Percentiles rank a stretch among this genome's conserved stretches.
phyloP scores from a whole-genome alignment of 2,797 vertebrate species.

The Crax fasciolata region DNA sequence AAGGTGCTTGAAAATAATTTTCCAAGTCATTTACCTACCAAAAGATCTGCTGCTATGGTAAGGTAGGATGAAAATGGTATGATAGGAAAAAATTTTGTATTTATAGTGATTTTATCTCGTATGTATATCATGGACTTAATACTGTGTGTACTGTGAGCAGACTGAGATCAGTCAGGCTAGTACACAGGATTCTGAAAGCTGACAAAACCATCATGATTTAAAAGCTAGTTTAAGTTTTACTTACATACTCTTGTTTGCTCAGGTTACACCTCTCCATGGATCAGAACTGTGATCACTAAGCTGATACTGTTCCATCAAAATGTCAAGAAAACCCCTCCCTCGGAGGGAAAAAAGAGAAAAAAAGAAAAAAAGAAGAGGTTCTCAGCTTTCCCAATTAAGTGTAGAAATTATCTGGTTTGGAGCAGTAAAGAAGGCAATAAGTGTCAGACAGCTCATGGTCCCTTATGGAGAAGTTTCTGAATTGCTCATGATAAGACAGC shows the following conservation, averaged over 20 bases:
- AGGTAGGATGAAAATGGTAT: too few species aligned
- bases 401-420: neutral
- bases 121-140: neutral
- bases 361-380: neutral
- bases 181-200: neutral
- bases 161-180: neutral
- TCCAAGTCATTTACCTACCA: neutral
- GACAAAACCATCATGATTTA: constrained; percentile 42
- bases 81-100: neutral
- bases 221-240: constrained; percentile 30
- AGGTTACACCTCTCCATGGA: neutral
- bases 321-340: neutral
- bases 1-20: neutral
- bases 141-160: neutral
- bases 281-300: neutral
- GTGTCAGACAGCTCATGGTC: neutral
- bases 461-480: neutral
- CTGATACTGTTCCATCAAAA: constrained; percentile 18
- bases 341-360: neutral
- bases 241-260: constrained; percentile 33
- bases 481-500: neutral
- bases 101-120: neutral
- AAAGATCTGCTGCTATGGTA: neutral
- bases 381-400: neutral
- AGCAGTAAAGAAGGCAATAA: neutral